Percentiles rank a stretch among this genome's conserved stretches.
Conservation (phyloP, 2,797 vertebrate genomes). For the Linurgus olivaceus region DNA sequence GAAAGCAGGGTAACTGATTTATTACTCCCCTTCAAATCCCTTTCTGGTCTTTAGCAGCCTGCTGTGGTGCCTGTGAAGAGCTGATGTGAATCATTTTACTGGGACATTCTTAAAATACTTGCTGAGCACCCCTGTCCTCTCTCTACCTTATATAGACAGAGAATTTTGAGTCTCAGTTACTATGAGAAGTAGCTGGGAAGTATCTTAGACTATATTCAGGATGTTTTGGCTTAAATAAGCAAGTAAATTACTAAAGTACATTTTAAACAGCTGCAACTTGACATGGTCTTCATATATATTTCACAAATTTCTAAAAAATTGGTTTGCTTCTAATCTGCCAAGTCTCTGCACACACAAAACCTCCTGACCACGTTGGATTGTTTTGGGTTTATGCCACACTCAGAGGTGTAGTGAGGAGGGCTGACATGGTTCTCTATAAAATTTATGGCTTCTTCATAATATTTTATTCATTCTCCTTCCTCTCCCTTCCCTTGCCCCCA, state of each 20-base stretch:
- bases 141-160: background rate
- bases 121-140: background rate
- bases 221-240: background rate
- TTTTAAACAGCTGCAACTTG: background rate
- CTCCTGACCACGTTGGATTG: background rate
- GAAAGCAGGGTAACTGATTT: background rate
- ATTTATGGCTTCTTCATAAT: background rate
- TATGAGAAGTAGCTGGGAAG: background rate
- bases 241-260: background rate
- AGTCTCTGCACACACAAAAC: background rate
- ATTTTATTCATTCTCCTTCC: background rate
- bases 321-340: background rate
- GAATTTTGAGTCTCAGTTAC: background rate
- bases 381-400: background rate
- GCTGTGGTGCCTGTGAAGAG: background rate
- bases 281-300: background rate
- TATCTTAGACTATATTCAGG: background rate
- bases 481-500: accelerated
- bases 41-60: background rate
- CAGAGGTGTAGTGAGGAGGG: background rate
- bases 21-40: background rate
- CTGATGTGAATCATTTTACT: background rate
- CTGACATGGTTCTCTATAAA: background rate
- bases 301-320: background rate
- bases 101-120: background rate